Conservation (phyloP, 1,140 invertebrate genomes). For the Callitettix versicolor region DNA sequence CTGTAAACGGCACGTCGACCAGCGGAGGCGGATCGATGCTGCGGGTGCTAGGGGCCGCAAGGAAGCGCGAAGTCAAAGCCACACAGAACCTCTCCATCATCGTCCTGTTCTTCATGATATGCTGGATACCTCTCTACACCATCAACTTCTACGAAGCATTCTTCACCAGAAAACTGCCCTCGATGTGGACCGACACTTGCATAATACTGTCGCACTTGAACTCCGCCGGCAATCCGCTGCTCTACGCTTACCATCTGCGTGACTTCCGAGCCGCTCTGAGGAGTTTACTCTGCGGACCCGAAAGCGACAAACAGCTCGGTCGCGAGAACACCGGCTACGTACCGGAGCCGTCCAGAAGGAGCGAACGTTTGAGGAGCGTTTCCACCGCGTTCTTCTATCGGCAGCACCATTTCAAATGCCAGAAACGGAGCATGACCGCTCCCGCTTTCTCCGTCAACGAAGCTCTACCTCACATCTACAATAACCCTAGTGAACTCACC, state of each 20-base stretch:
- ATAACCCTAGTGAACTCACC: neutral
- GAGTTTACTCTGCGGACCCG: neutral
- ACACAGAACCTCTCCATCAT: conserved; percentile 84
- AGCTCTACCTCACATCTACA: neutral
- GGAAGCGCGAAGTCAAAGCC: conserved; percentile 79
- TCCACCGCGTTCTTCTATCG: neutral
- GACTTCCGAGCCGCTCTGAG: conserved; percentile 64
- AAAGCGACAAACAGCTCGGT: neutral
- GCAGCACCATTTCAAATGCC: neutral
- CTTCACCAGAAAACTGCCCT: conserved; percentile 51
- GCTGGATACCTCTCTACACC: conserved; percentile 86
- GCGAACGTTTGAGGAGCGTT: neutral
- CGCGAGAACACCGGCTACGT: conserved; percentile 1
- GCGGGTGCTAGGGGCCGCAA: conserved; percentile 61
- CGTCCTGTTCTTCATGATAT: conserved; percentile 83
- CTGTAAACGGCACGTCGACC: conserved; percentile 38
- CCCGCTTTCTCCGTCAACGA: neutral
- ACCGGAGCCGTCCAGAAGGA: neutral
- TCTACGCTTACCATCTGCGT: conserved; percentile 82
- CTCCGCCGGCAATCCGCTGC: conserved; percentile 74
- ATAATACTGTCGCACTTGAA: conserved; percentile 84
- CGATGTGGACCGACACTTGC: conserved; percentile 60
- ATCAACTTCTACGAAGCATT: conserved; percentile 82
- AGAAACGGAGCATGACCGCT: neutral
- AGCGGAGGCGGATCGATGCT: conserved; percentile 55